Base-by-base conservation (phyloP, 2,113 vertebrate species). In the Stegastes partitus region DNA sequence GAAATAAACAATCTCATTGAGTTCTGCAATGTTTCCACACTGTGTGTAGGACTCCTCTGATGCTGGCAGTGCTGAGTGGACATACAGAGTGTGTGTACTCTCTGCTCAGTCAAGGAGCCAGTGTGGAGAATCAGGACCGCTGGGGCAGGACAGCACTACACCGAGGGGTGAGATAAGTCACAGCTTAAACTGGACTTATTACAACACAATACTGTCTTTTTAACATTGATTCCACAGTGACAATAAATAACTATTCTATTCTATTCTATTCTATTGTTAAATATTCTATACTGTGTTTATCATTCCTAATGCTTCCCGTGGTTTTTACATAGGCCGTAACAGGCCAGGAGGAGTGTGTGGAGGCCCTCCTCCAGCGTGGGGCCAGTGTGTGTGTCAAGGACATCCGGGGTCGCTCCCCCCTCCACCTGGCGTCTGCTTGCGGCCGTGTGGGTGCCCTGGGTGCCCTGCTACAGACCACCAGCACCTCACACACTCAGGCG, bases 1-100 rank as follows among this genome's bases (percentile, higher is more conserved):
- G 28, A 25, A 28, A 55, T 34, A 9, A 22, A 39, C 14, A 26
- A 10, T 55, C 14, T 69, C 51, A 9, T 23, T 55, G 19, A 62
- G 62, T 54, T 70, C 14, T 21, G 4, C 31, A 22, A 28, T 45
- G 11, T 76, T 63, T 68, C n/a, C 22, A 22, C 31, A 5, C 62
- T 59, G 62, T 77, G 19, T 51, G 0, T 84, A 99, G 98, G 92
- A 99, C 97, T 67, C 96, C 98, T 68, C 90, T 99, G 89, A 99
- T 99, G 98, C 59, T 99, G 68, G 97, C 98, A n/a, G 97, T 99
- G 83, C 96, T 99, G 79, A 99, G 97, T 0, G 97, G 97, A 82
- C 97, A 99, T 94, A 97, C 96, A 0, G 97, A 99, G 86, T 99
- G 98, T 56, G 98, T 97, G 47, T 98, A 96, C 92, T 96, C 96